phyloP scores from a whole-genome alignment of 2,888 invertebrate genomes.

The Colletes collaris region DNA sequence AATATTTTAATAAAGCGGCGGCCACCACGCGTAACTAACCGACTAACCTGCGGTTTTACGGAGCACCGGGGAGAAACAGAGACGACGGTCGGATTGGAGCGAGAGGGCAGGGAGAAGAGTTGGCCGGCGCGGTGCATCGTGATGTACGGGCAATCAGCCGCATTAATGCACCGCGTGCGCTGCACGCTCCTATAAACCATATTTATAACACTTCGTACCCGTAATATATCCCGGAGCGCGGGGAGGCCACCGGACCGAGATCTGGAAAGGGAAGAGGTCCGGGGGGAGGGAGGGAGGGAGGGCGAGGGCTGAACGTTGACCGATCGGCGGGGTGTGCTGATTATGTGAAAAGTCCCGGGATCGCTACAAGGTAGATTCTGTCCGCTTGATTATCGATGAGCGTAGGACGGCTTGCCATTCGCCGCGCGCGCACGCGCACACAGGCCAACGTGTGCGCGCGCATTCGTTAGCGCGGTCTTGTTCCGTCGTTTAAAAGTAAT shows the following conservation, averaged over 20 bases:
- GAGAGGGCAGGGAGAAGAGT: constrained; percentile 50
- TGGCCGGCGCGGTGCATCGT: constrained; percentile 64
- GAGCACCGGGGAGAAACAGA: constrained; percentile 49
- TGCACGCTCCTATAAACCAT: constrained; percentile 77
- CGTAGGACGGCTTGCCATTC: constrained; percentile 20
- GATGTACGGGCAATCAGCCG: constrained; percentile 82
- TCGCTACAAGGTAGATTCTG: constrained; percentile 55
- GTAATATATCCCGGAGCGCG: constrained; percentile 66
- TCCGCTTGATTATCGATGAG: constrained; percentile 48
- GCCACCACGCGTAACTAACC: constrained; percentile 78
- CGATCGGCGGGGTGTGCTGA: constrained; percentile 43
- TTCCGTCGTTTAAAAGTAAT: constrained; percentile 63
- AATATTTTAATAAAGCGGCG: constrained; percentile 81
- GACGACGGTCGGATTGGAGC: constrained; percentile 45
- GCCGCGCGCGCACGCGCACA: neutral
- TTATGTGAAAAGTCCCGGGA: constrained; percentile 57
- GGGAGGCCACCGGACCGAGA: constrained; percentile 13
- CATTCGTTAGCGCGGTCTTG: constrained; percentile 58
- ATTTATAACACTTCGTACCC: constrained; percentile 78
- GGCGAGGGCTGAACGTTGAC: constrained; percentile 30
- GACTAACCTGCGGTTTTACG: constrained; percentile 67
- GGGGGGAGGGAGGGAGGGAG: neutral
- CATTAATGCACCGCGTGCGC: constrained; percentile 80
- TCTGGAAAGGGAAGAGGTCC: neutral
- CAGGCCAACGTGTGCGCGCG: constrained; percentile 17